These are phyloP conservation scores for Eolophus roseicapilla DNA, from an alignment of 2,113 vertebrate species.

Conservation along the genomic window DNA sequence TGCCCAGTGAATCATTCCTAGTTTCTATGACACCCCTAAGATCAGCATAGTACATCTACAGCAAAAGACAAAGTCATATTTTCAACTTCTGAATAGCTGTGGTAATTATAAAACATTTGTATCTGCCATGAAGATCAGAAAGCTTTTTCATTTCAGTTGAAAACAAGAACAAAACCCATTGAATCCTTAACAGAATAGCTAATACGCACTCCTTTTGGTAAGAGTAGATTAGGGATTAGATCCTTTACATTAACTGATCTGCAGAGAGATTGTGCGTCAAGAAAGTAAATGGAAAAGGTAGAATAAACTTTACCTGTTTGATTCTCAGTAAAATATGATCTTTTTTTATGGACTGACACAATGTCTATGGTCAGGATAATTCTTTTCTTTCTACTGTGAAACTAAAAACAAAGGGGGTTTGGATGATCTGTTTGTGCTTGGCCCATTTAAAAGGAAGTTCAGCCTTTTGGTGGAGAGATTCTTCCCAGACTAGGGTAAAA, in stretches of 20 bases:
- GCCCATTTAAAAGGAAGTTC: background rate
- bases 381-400: background rate
- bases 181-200: background rate
- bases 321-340: background rate
- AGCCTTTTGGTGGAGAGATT: background rate
- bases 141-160: background rate
- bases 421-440: background rate
- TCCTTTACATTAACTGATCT: background rate
- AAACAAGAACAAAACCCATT: background rate
- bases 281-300: background rate
- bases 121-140: background rate
- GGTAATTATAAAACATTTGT: conserved; percentile 28
- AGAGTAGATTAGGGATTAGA: background rate
- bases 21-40: conserved; percentile 55
- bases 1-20: conserved; percentile 11
- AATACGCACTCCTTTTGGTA: background rate
- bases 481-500: background rate
- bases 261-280: background rate
- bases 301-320: background rate
- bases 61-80: conserved; percentile 11
- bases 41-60: background rate
- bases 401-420: background rate
- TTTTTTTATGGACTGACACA: background rate
- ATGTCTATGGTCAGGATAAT: background rate
- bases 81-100: conserved; percentile 23